A percentile compares a stretch with the other conserved stretches of the same genome.
These are phyloP conservation scores for Lagenorhynchus albirostris DNA, from an alignment of 2,113 vertebrate species.

Conservation along the genomic window DNA sequence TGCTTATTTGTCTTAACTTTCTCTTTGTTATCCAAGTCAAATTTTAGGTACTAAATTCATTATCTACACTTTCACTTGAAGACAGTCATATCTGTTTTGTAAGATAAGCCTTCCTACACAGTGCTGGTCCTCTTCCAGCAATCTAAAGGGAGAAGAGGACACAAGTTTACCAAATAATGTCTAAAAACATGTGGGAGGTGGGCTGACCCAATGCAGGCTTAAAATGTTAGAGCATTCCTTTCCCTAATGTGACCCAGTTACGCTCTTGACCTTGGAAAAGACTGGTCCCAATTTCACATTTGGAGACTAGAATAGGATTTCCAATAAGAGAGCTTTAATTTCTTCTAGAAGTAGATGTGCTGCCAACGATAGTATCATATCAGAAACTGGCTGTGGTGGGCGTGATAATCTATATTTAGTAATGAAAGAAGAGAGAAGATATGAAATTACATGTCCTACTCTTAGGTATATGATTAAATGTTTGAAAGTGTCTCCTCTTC, in stretches of 20 bases:
- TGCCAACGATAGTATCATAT: not conserved
- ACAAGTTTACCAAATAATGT: fast-evolving
- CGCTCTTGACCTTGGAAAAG: not conserved
- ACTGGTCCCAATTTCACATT: not conserved
- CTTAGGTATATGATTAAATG: not conserved
- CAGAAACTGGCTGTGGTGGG: not conserved
- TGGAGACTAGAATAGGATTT: not conserved
- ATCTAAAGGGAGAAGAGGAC: not conserved
- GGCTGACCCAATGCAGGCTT: not conserved
- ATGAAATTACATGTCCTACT: not conserved
- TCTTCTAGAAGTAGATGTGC: not conserved
- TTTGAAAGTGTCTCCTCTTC: not conserved
- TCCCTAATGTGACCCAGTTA: not conserved
- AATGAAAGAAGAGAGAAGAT: not conserved
- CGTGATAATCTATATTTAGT: not conserved
- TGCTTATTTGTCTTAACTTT: not conserved
- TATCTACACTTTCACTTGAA: not conserved
- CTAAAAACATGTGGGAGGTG: not conserved
- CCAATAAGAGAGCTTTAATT: not conserved
- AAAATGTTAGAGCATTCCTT: not conserved
- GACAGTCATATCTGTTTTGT: fast-evolving
- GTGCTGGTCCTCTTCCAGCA: too few relatives aligned
- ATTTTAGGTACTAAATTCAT: not conserved
- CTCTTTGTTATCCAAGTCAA: not conserved
- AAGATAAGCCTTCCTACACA: not conserved